Conservation (phyloP, 1,140 invertebrate species). For the Caerostris darwini region DNA sequence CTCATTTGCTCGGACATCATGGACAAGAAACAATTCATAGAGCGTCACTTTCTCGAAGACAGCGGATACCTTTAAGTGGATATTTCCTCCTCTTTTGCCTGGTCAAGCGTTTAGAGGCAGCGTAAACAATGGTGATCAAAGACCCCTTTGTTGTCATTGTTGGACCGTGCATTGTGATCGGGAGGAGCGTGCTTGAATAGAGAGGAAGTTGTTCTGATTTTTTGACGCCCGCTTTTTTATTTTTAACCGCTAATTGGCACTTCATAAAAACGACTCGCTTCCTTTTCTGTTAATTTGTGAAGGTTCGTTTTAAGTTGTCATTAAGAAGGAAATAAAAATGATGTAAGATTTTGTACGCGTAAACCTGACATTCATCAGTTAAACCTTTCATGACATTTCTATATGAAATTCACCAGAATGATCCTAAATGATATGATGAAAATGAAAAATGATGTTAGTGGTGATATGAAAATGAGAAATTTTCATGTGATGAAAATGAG, state of each 20-base stretch:
- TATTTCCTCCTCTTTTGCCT: slow-evolving; percentile 25
- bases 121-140: background rate
- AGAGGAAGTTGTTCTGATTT: background rate
- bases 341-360: no score
- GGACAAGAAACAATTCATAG: background rate
- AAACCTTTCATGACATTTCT: no score
- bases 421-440: no score
- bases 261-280: background rate
- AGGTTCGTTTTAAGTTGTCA: no score
- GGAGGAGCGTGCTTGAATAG: background rate
- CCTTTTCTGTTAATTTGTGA: no score
- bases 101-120: background rate
- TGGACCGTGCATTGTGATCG: background rate
- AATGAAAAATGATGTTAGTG: no score
- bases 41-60: background rate
- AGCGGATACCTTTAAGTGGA: slow-evolving; percentile 4
- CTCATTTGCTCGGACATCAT: background rate
- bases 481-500: no score
- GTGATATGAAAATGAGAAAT: no score
- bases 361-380: no score
- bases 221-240: background rate
- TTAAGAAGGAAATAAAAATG: no score
- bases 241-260: background rate
- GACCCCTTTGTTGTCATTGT: background rate
- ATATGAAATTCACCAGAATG: no score